Base-by-base conservation (phyloP, 2,888 invertebrate genomes). In the Eilema caniola region DNA sequence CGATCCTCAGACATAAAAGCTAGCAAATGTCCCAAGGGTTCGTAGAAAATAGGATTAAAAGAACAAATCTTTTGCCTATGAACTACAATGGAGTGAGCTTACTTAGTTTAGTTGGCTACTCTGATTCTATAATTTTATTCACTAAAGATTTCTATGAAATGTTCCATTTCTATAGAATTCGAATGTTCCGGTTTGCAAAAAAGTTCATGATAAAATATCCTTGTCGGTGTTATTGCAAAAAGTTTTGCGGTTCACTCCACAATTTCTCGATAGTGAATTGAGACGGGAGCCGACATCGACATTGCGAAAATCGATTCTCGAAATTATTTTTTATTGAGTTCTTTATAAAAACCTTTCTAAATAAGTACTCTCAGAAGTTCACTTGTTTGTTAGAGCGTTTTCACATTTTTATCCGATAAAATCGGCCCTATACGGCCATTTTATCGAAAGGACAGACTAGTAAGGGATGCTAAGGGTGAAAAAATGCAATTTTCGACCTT, bases 121-220 rank as follows among this genome's bases (percentile, higher is more conserved):
- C 73, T 69, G 62, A 78, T 79, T 77, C 69, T 78, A 74, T 81
- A 67, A 82, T 84, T 81, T 83, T 71, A 73, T 79, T 82, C 72
- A 65, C 73, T 74, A 79, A 81, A 77, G 75, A 77, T 77, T 74
- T 71, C 65, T 69, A 67, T 73, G 53, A 72, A 71, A n/a, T n/a
- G n/a, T n/a, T n/a, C n/a, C n/a, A n/a, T n/a, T n/a, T n/a, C n/a
- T n/a, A n/a, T n/a, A n/a, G n/a, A n/a, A n/a, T n/a, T n/a, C n/a
- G n/a, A n/a, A n/a, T 62, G 41, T 73, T 70, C 71, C 65, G 70
- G 75, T 86, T 86, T 80, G 83, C 76, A 53, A 82, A 83, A 79
- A 90, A 92, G 89, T 90, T 90, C 84, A 91, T 90, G 90, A 90
- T 90, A 88, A 89, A 86, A 88, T 88, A 87, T 90, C 75, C 88